Evolutionary conservation across 1,140 invertebrate species (phyloP).

Genomic region (Brachionus koreanus): DNA sequence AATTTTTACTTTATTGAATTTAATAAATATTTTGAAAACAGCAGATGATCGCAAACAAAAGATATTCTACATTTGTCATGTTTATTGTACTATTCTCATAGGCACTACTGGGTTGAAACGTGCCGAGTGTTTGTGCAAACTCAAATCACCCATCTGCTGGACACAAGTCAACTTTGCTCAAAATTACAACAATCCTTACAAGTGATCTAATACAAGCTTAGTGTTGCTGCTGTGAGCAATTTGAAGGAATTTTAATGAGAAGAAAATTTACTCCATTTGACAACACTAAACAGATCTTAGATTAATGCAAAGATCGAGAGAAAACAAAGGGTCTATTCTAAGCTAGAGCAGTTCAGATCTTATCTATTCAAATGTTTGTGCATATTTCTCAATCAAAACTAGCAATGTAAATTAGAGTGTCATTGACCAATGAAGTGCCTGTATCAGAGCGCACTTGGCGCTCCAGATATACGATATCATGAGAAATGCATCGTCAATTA

Average conservation of each 20-base stretch:
- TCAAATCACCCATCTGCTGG: neutral
- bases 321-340: neutral
- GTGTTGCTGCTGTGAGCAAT: neutral
- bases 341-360: slow-evolving; percentile 21
- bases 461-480: neutral
- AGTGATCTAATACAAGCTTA: neutral
- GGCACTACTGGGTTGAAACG: neutral
- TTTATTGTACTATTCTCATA: neutral
- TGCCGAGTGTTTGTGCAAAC: neutral
- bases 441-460: neutral
- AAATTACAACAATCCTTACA: neutral
- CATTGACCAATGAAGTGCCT: neutral
- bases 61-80: neutral
- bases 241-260: neutral
- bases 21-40: neutral
- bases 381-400: slow-evolving; percentile 1
- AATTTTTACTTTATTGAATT: neutral
- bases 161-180: neutral
- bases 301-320: neutral
- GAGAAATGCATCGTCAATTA: slow-evolving; percentile 38
- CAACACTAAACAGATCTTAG: neutral
- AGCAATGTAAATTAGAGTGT: neutral
- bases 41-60: neutral
- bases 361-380: neutral
- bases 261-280: neutral